phyloP scores from a whole-genome alignment of 2,888 invertebrate species.

The Melolontha melolontha region DNA sequence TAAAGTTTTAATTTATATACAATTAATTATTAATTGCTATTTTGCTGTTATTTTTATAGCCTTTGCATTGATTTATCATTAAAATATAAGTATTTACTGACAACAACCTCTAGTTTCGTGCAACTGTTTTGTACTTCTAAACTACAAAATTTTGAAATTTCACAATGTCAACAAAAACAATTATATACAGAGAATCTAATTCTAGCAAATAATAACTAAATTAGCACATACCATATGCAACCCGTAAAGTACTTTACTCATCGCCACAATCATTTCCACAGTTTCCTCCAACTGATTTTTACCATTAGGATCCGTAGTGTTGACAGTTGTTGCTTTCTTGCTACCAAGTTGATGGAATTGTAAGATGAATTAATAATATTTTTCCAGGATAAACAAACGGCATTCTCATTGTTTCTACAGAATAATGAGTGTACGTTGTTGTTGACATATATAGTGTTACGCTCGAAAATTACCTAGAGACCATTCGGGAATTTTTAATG shows the following conservation, averaged over 20 bases:
- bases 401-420: no score
- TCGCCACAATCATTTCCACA: conserved; percentile 92
- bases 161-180: conserved; percentile 19
- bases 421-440: no score
- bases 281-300: conserved; percentile 83
- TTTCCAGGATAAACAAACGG: no score
- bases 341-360: conserved; percentile 94
- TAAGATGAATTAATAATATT: no score
- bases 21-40: no score
- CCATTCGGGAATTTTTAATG: no score
- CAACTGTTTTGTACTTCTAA: no score
- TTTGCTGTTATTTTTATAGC: no score
- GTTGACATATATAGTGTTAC: no score
- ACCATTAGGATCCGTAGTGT: conserved; percentile 75
- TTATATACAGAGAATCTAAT: conserved; percentile 3
- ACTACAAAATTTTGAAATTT: conserved; percentile 18
- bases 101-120: no score
- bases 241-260: conserved; percentile 99
- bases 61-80: background rate
- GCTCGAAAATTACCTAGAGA: no score
- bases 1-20: no score
- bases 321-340: conserved; percentile 69
- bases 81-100: background rate
- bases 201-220: conserved; percentile 46
- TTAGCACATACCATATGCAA: conserved; percentile 91